phyloP scores from a whole-genome alignment of 37 sponge, comb jelly and placozoan genomes.

The Petrosia ficiformis region DNA sequence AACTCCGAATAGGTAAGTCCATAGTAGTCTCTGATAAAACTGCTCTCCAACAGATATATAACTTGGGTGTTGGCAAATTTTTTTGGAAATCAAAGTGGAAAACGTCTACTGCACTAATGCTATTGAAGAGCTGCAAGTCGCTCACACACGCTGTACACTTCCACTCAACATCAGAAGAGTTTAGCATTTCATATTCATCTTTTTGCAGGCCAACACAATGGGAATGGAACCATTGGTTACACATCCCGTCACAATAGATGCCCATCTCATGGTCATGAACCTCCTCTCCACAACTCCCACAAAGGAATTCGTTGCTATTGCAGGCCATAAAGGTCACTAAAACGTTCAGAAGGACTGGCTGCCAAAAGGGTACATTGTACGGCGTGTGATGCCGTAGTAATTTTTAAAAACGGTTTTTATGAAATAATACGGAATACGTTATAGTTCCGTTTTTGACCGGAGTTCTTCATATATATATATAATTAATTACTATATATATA shows the following conservation, averaged over 20 bases:
- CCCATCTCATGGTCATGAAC: constrained; percentile 15
- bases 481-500: no score
- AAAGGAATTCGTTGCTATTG: constrained; percentile 18
- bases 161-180: constrained; percentile 6
- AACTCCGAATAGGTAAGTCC: constrained; percentile 62
- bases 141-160: constrained; percentile 18
- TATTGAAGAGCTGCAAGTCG: constrained; percentile 13
- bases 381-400: no score
- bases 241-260: constrained; percentile 41
- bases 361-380: neutral
- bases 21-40: constrained; percentile 48
- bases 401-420: constrained; percentile 17
- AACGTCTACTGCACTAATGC: constrained; percentile 12
- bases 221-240: constrained; percentile 28
- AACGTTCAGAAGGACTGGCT: neutral
- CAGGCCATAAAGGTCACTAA: neutral
- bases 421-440: constrained; percentile 26
- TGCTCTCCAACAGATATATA: constrained; percentile 60
- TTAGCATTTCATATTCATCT: neutral
- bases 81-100: constrained; percentile 70
- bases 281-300: constrained; percentile 28
- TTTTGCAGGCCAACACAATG: constrained; percentile 13
- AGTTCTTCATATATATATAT: constrained; percentile 32
- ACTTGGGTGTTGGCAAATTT: constrained; percentile 55
- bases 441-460: constrained; percentile 41